phyloP scores from a whole-genome alignment of 2,113 vertebrate genomes.

The Gopherus flavomarginatus region DNA sequence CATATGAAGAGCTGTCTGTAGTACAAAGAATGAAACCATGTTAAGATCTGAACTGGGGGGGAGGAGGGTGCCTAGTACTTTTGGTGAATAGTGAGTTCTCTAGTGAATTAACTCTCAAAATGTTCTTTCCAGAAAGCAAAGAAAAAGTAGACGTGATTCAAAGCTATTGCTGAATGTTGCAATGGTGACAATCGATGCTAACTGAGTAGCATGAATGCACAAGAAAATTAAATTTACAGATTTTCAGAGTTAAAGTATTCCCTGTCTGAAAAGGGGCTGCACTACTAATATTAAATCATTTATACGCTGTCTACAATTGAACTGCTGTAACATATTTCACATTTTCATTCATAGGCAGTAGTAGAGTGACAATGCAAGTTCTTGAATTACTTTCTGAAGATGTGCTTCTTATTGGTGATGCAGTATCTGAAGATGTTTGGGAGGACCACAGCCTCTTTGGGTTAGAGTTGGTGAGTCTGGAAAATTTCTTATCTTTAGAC shows the following conservation, averaged over 20 bases:
- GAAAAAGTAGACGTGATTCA: background rate
- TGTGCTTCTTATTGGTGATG: constrained; percentile 83
- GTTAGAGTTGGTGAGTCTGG: constrained; percentile 87
- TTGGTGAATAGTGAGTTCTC: background rate
- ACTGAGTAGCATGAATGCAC: background rate
- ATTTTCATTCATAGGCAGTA: constrained; percentile 79
- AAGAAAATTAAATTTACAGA: background rate
- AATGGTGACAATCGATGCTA: background rate
- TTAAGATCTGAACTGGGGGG: background rate
- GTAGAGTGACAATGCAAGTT: constrained; percentile 81
- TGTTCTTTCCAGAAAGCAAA: background rate
- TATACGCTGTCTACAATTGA: background rate
- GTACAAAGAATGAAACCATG: background rate
- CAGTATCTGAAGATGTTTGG: constrained; percentile 90
- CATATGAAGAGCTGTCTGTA: background rate
- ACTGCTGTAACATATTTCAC: background rate
- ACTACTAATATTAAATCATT: background rate
- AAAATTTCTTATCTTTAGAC: background rate
- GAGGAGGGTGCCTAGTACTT: background rate
- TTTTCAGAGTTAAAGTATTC: background rate
- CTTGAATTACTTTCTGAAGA: constrained; percentile 88
- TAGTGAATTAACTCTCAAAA: background rate
- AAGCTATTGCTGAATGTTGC: background rate
- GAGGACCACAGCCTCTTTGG: constrained; percentile 91
- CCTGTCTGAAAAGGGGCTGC: background rate